Evolutionary conservation across 2,888 invertebrate species (phyloP).

Genomic region (Keiferia lycopersicella): DNA sequence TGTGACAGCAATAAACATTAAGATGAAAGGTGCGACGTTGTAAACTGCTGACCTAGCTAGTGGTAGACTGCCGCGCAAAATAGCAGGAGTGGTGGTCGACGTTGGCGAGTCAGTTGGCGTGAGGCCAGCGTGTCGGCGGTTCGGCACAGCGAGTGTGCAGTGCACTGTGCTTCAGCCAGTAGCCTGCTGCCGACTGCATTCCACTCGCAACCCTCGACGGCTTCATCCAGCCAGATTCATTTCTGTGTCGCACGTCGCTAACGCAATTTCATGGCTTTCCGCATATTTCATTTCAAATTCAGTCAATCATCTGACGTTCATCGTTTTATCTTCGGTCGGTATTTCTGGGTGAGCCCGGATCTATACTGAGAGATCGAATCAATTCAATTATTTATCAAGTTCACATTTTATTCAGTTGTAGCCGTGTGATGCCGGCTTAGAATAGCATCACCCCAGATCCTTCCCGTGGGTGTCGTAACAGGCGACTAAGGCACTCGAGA

Average conservation of each 20-base stretch:
- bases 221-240: background rate
- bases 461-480: too few relatives aligned
- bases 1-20: background rate
- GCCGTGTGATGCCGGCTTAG: too few relatives aligned
- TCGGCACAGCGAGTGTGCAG: background rate
- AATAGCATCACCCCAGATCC: too few relatives aligned
- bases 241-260: background rate
- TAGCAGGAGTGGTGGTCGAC: constrained; percentile 13
- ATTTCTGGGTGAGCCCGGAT: too few relatives aligned
- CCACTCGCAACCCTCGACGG: background rate
- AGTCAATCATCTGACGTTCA: background rate
- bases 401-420: too few relatives aligned
- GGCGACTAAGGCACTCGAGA: too few relatives aligned
- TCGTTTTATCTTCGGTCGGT: background rate
- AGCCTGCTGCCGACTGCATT: background rate
- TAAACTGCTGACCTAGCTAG: constrained; percentile 5
- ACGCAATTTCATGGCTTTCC: constrained; percentile 4
- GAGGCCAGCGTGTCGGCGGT: constrained; percentile 10
- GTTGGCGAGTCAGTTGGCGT: constrained; percentile 6
- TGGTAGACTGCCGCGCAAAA: constrained; percentile 14
- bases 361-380: too few relatives aligned
- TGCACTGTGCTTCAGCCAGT: background rate
- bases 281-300: background rate
- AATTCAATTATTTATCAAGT: too few relatives aligned
- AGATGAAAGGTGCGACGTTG: background rate